phyloP scores from a whole-genome alignment of 2,113 vertebrate species.

The human region DNA sequence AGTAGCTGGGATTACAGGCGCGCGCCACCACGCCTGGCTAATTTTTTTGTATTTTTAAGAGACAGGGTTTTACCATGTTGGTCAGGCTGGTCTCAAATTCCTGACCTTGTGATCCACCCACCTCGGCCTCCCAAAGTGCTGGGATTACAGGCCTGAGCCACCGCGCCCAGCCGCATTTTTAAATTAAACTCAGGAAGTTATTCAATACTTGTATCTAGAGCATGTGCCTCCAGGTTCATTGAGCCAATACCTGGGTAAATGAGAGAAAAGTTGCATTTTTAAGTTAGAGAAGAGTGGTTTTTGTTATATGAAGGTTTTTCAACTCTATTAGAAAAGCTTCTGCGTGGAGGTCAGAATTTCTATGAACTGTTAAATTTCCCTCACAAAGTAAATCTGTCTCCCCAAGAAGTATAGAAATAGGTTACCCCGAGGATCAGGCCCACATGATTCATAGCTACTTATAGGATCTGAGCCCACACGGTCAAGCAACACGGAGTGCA shows the following conservation, averaged over 20 bases:
- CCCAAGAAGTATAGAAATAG: neutral
- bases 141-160: too few species aligned
- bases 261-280: neutral
- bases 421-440: neutral
- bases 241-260: neutral
- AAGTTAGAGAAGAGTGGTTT: neutral
- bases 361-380: neutral
- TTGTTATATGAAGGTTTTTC: neutral
- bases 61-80: too few species aligned
- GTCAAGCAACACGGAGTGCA: neutral
- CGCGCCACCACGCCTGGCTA: fast-evolving
- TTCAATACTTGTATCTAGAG: neutral
- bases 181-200: neutral
- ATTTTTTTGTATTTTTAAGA: too few species aligned
- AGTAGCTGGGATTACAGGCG: too few species aligned
- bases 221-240: neutral
- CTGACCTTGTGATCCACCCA: too few species aligned
- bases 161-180: neutral
- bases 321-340: neutral
- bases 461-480: neutral
- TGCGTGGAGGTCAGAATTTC: neutral
- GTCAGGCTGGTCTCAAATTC: too few species aligned
- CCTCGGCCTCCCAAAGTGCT: too few species aligned
- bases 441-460: neutral
- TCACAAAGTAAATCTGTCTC: neutral